Percentiles rank a stretch among this genome's conserved stretches.
These are phyloP conservation scores for Sisor rabdophorus DNA, from an alignment of 2,113 vertebrate species.

Conservation along the genomic window DNA sequence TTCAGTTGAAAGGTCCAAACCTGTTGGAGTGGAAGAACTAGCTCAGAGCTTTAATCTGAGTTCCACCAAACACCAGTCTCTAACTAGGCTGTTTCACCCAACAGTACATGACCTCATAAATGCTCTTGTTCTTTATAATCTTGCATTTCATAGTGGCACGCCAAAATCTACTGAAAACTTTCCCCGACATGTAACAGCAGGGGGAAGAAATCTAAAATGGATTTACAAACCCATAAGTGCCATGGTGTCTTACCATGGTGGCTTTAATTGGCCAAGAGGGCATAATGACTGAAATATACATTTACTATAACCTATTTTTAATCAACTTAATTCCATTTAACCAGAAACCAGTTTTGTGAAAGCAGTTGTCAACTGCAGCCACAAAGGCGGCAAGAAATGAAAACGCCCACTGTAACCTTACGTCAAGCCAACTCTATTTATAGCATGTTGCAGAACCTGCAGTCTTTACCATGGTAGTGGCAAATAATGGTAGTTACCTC, in stretches of 20 bases:
- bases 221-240: background rate
- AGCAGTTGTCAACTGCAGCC: background rate
- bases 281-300: too few species aligned
- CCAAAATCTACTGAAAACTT: background rate
- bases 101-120: background rate
- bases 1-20: too few species aligned
- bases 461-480: background rate
- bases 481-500: background rate
- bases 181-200: background rate
- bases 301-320: background rate
- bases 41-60: background rate
- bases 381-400: background rate
- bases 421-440: background rate
- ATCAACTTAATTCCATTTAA: background rate
- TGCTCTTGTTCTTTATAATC: background rate
- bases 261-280: too few species aligned
- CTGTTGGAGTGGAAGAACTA: background rate
- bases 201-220: background rate
- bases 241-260: background rate
- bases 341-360: background rate
- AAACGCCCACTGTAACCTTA: background rate
- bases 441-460: slow-evolving; percentile 5
- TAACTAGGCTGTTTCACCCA: background rate
- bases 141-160: background rate
- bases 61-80: background rate